A percentile compares a stretch with the other conserved stretches of the same genome.
These are phyloP conservation scores for Hexactinellida sp. DNA, from an alignment of 37 sponge, comb jelly and placozoan species.

Conservation along the genomic window DNA sequence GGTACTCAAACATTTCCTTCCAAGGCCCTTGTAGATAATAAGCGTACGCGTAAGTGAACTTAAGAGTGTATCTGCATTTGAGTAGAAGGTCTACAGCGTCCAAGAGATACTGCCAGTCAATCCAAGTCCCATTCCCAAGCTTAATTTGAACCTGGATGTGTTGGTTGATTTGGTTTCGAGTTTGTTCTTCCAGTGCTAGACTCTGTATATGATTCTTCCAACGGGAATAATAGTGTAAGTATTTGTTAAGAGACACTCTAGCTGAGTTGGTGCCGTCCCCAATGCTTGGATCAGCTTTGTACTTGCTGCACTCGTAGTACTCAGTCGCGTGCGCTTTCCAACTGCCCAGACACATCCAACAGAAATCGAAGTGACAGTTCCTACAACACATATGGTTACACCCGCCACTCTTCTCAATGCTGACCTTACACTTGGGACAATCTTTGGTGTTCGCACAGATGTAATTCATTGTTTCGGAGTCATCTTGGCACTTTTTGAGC, in stretches of 20 bases:
- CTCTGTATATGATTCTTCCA: slow-evolving; percentile 70
- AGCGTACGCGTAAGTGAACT: slow-evolving; percentile 76
- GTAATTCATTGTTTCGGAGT: slow-evolving; percentile 77
- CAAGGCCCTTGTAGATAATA: slow-evolving; percentile 56
- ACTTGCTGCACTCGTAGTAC: slow-evolving; percentile 79
- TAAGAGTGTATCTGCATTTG: slow-evolving; percentile 81
- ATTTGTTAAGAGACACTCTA: slow-evolving; percentile 56
- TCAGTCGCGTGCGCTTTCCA: slow-evolving; percentile 60
- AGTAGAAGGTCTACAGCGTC: slow-evolving; percentile 59
- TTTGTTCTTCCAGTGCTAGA: slow-evolving; percentile 53
- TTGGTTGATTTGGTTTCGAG: slow-evolving; percentile 31
- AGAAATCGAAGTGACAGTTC: slow-evolving; percentile 37
- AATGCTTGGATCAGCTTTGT: slow-evolving; percentile 30
- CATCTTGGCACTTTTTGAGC: slow-evolving; percentile 61
- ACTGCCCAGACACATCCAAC: slow-evolving; percentile 75
- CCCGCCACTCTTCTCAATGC: slow-evolving; percentile 88
- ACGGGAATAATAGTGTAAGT: slow-evolving; percentile 68
- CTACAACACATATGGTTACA: slow-evolving; percentile 70
- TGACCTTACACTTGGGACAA: slow-evolving; percentile 69
- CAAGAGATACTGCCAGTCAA: slow-evolving; percentile 79
- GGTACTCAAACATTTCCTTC: slow-evolving; percentile 82
- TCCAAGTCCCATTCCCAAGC: slow-evolving; percentile 62
- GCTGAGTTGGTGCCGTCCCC: slow-evolving; percentile 20
- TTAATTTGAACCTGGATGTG: slow-evolving; percentile 52
- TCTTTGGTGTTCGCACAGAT: slow-evolving; percentile 76